phyloP scores from a whole-genome alignment of 1,140 invertebrate species.

The Centruroides sculpturatus region DNA sequence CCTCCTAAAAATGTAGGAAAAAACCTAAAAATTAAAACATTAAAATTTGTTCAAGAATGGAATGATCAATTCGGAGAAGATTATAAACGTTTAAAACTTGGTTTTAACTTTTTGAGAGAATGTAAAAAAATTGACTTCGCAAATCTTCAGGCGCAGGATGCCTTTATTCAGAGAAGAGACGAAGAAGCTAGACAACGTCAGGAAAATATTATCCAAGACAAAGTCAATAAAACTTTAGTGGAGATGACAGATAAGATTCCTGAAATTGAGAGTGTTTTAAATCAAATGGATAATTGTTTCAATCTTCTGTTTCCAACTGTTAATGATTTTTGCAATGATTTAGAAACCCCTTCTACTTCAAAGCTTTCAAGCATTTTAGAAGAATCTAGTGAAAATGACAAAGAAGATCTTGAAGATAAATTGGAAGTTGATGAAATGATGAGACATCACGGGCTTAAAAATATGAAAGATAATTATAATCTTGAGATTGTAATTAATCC shows the following conservation, averaged over 20 bases:
- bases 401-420: neutral
- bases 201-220: conserved; percentile 20
- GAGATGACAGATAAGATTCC: conserved; percentile 23
- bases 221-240: conserved; percentile 20
- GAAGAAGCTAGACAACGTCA: conserved; percentile 20
- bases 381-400: neutral
- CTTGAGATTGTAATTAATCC: conserved; percentile 4
- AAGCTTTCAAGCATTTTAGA: neutral
- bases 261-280: conserved; percentile 16
- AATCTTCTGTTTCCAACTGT: conserved; percentile 28
- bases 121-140: conserved; percentile 22
- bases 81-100: conserved; percentile 36
- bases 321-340: conserved; percentile 21
- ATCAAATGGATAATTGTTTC: conserved; percentile 30
- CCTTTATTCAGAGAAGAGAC: conserved; percentile 20
- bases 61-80: conserved; percentile 31
- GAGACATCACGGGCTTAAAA: conserved; percentile 15
- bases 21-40: conserved; percentile 30
- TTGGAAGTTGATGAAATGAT: neutral
- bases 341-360: neutral
- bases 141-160: conserved; percentile 22
- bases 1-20: conserved; percentile 22
- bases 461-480: conserved; percentile 4
- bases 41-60: conserved; percentile 37
- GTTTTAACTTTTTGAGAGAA: conserved; percentile 35